phyloP scores from a whole-genome alignment of 2,888 invertebrate species.

The Orthosia incerta region DNA sequence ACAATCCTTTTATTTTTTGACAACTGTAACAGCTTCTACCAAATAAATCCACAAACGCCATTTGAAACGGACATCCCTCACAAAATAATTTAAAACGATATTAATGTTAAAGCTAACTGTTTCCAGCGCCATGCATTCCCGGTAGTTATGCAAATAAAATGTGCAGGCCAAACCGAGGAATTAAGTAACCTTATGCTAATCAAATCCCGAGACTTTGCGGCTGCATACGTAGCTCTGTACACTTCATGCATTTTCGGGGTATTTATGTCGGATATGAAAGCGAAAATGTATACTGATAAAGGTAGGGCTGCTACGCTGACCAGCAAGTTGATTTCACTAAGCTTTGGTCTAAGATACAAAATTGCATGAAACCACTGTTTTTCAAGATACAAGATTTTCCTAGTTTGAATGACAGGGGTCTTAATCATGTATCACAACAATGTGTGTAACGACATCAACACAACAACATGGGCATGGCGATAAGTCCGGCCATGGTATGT shows the following conservation, averaged over 20 bases:
- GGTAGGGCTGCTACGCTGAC: constrained; percentile 19
- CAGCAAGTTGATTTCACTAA: no score
- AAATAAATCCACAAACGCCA: constrained; percentile 33
- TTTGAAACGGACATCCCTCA: constrained; percentile 22
- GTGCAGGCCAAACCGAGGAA: constrained; percentile 71
- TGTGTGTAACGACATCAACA: no score
- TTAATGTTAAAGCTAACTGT: constrained; percentile 71
- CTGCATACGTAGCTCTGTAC: constrained; percentile 50
- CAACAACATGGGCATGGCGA: no score
- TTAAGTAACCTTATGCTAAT: constrained; percentile 79
- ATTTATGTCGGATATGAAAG: constrained; percentile 30
- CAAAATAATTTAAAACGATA: constrained; percentile 66
- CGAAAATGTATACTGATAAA: constrained; percentile 28
- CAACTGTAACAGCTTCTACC: no score
- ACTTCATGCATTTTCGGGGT: constrained; percentile 54
- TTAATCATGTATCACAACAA: no score
- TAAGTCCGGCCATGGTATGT: no score
- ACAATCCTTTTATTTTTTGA: no score
- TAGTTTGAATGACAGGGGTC: no score
- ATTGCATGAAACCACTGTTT: not conserved
- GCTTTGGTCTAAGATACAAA: not conserved
- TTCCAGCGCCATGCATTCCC: constrained; percentile 55
- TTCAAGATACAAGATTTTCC: no score
- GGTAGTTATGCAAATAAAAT: constrained; percentile 79
- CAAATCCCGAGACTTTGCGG: constrained; percentile 66